Evolutionary conservation across 2,113 vertebrate genomes (phyloP).

Genomic region (Loxodonta africana): DNA sequence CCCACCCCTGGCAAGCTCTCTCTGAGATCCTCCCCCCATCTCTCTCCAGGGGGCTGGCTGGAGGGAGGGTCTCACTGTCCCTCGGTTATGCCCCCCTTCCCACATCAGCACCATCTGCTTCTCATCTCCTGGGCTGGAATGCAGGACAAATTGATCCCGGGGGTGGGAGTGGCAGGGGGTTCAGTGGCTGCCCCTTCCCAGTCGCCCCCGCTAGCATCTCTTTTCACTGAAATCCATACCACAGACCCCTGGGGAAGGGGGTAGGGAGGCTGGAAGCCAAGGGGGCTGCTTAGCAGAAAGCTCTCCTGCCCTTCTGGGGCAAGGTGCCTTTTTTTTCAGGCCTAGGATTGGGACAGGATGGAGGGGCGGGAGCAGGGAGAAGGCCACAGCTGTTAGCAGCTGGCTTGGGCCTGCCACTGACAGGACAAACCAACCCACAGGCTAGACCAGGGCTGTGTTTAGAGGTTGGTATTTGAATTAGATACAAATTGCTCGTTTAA

Average conservation of each 20-base stretch:
- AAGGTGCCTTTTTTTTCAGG: not conserved
- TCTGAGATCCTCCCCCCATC: not conserved
- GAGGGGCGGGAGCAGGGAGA: not conserved
- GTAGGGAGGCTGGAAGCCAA: not conserved
- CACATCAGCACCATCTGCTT: slow-evolving; percentile 77
- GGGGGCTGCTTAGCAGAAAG: not conserved
- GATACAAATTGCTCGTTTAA: slow-evolving; percentile 84
- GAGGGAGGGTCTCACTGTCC: slow-evolving; percentile 52
- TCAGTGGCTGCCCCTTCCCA: not conserved
- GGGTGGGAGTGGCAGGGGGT: slow-evolving; percentile 33
- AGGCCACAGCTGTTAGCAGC: slow-evolving; percentile 80
- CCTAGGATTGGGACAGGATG: not conserved
- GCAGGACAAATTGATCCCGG: slow-evolving; percentile 81
- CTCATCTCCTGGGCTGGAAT: slow-evolving; percentile 81
- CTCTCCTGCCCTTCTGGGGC: not conserved
- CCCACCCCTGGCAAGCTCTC: not conserved
- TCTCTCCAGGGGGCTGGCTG: not conserved
- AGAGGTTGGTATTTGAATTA: slow-evolving; percentile 72
- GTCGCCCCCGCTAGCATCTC: slow-evolving; percentile 47
- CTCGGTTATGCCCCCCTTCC: slow-evolving; percentile 61
- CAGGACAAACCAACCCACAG: not conserved
- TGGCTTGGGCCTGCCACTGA: not conserved
- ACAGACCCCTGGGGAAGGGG: not conserved
- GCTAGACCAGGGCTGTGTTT: slow-evolving; percentile 47
- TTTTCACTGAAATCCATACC: slow-evolving; percentile 68